A percentile compares a stretch with the other conserved stretches of the same genome.
Evolutionary conservation across 2,113 vertebrate species (phyloP).

Genomic region (Xyrauchen texanus): DNA sequence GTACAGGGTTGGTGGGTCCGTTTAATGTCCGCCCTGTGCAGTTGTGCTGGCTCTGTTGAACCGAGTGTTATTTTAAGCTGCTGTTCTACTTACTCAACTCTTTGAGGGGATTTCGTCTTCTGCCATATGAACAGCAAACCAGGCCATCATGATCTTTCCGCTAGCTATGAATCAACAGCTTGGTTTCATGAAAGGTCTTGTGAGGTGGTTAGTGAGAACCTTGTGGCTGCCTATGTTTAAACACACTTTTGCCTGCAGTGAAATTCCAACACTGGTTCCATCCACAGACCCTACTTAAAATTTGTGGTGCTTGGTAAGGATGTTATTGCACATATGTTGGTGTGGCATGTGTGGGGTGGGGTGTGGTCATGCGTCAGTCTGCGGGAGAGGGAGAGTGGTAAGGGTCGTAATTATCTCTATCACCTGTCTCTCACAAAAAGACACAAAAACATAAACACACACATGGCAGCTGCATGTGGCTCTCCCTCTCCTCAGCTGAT

Average conservation of each 20-base stretch:
- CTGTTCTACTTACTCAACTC: slow-evolving; percentile 54
- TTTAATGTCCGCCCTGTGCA: slow-evolving; percentile 34
- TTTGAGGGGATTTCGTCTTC: slow-evolving; percentile 42
- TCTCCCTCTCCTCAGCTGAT: no score
- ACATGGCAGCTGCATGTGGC: no score
- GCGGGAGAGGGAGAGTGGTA: no score
- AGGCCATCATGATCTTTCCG: slow-evolving; percentile 48
- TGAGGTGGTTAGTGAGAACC: slow-evolving; percentile 5
- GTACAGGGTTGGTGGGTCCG: slow-evolving; percentile 14
- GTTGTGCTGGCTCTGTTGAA: slow-evolving; percentile 33
- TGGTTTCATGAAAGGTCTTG: slow-evolving; percentile 24
- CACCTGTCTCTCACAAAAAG: no score
- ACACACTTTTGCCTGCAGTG: background rate
- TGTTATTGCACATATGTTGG: no score
- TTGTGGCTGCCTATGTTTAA: background rate
- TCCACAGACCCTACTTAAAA: background rate
- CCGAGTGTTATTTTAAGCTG: slow-evolving; percentile 55
- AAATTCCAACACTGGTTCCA: background rate
- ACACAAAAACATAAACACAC: no score
- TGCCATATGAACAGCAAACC: slow-evolving; percentile 34
- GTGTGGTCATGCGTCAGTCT: no score
- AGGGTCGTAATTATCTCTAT: no score
- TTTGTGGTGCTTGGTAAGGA: no score
- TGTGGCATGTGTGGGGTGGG: no score
- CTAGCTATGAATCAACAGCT: slow-evolving; percentile 18